Base-by-base conservation (phyloP, 2,888 invertebrate species). In the Scaptodrosophila latifasciaeformis region DNA sequence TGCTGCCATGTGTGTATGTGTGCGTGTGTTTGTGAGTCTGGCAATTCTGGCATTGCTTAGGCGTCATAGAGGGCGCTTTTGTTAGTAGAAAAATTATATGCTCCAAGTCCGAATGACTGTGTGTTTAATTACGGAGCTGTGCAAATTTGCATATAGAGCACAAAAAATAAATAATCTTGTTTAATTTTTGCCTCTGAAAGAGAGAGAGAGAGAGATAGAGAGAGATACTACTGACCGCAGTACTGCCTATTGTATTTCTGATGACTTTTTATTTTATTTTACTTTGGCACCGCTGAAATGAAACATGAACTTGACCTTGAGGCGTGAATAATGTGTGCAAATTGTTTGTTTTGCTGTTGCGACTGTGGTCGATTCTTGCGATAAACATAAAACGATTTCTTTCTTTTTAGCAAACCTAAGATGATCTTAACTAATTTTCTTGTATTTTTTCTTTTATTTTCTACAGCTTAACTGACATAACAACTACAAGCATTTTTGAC, bases 251-350 rank as follows among this genome's bases (percentile, higher is more conserved):
- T 52, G 44, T 54, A 18, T 18, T 2, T 19, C 2, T 57, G 51
- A 47, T 49, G 29, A 45, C 15, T 62, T 49, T 40, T 49, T 55
- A 19, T 40, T 62, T 18, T 50, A n/a, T n/a, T n/a, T n/a, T n/a
- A n/a, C n/a, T n/a, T n/a, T n/a, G n/a, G n/a, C n/a, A n/a, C 13
- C 34, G 39, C 40, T 47, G 17, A 55, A 65, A 65, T 59, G 54
- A 56, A 67, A 65, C 65, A 67, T 81, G 81, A 81, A 76, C 81
- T 76, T 76, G 81, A 78, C 81, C 81, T 76, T 76, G 67, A 60
- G 51, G 48, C 46, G 53, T 13, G 17, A 17, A 39, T 39, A 37
- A 24, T 47, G 40, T 40, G 40, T n/a, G 19, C 40, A 24, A 21
- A 24, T 24, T 24, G 42, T 31, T n/a, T n/a, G n/a, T n/a, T n/a